A percentile compares a stretch with the other conserved stretches of the same genome.
Evolutionary conservation across 2,113 vertebrate genomes (phyloP).

Genomic region (Pituophis catenifer): DNA sequence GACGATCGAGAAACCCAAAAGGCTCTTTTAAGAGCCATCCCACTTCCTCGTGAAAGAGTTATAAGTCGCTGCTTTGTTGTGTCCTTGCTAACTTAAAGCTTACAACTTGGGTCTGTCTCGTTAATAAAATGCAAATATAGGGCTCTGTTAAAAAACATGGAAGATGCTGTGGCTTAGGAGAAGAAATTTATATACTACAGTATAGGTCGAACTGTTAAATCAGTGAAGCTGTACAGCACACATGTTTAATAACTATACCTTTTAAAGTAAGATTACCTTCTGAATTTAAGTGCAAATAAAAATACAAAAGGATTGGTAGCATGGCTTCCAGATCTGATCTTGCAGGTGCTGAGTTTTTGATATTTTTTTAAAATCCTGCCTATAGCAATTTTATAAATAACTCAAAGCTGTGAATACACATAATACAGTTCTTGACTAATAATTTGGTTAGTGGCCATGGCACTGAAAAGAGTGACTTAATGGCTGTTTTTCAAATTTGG

Average conservation of each 20-base stretch:
- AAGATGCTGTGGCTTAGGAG: neutral
- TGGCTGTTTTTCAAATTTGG: neutral
- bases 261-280: neutral
- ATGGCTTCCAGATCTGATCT: neutral
- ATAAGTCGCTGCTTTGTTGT: neutral
- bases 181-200: neutral
- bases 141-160: neutral
- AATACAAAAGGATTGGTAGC: neutral
- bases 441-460: neutral
- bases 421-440: neutral
- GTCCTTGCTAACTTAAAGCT: neutral
- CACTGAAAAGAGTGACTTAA: neutral
- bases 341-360: neutral
- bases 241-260: neutral
- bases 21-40: conserved; percentile 27
- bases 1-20: neutral
- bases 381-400: neutral
- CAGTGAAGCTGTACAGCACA: neutral
- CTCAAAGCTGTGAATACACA: neutral
- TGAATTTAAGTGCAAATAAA: neutral
- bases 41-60: neutral
- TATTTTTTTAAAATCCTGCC: too few relatives aligned
- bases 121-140: neutral
- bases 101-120: neutral
- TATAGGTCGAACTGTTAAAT: neutral